Conservation (phyloP, 2,797 vertebrate genomes). For the Smutsia temminckii region DNA sequence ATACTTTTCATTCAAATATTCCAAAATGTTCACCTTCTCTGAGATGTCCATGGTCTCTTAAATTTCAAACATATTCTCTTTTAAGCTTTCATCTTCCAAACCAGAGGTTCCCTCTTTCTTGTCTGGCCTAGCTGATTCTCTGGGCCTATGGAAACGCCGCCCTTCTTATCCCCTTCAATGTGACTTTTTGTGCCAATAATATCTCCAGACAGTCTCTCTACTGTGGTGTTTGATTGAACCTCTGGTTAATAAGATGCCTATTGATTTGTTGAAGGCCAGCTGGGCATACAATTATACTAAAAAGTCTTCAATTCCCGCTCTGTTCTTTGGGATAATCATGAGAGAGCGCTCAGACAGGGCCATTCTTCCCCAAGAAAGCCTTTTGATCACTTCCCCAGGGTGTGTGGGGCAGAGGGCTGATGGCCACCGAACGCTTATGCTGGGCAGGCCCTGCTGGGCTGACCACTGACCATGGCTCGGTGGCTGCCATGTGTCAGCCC, state of each 20-base stretch:
- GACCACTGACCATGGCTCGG: too few species aligned
- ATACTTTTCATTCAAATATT: neutral
- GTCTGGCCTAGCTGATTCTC: neutral
- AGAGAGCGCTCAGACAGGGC: neutral
- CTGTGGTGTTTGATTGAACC: neutral
- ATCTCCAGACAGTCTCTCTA: slow-evolving; percentile 5
- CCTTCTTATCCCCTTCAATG: slow-evolving; percentile 6
- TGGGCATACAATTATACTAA: slow-evolving; percentile 14
- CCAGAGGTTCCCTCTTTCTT: neutral
- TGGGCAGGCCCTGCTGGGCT: neutral
- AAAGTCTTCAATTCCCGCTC: slow-evolving; percentile 1
- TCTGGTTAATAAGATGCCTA: neutral
- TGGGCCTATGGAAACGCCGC: slow-evolving; percentile 2
- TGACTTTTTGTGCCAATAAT: slow-evolving; percentile 50
- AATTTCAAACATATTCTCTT: neutral
- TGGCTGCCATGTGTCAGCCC: neutral
- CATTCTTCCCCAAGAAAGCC: neutral
- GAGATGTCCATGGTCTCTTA: neutral
- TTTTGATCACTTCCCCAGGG: neutral
- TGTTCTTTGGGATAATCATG: neutral
- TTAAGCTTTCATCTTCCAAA: neutral
- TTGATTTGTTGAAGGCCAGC: slow-evolving; percentile 38
- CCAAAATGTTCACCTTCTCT: neutral
- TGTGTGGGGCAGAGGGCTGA: neutral
- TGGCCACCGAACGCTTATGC: rapidly evolving